Conservation (phyloP, 2,113 vertebrate genomes). For the Ardeotis arabs region DNA sequence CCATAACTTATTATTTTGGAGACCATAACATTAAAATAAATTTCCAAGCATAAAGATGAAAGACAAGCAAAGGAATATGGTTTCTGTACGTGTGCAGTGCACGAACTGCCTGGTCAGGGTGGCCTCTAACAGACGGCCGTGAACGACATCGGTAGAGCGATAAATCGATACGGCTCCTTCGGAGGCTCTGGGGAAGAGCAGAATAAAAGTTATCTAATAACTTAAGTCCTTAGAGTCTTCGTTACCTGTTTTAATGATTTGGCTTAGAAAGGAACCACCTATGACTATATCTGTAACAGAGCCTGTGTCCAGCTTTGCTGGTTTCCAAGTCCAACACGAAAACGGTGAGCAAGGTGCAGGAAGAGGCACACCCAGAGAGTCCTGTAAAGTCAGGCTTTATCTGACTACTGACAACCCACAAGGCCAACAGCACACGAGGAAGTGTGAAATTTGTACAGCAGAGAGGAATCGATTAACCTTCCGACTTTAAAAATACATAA, state of each 20-base stretch:
- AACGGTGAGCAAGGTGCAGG: background rate
- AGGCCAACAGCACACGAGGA: background rate
- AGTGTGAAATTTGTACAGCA: accelerated
- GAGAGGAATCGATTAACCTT: background rate
- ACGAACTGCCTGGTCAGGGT: background rate
- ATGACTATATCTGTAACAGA: background rate
- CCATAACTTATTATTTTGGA: background rate
- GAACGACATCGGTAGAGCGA: background rate
- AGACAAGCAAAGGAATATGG: background rate
- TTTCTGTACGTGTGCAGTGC: background rate
- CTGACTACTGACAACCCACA: background rate
- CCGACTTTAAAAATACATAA: accelerated
- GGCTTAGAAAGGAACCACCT: background rate
- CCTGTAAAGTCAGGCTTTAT: background rate
- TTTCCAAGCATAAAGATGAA: background rate
- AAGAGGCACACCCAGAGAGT: background rate
- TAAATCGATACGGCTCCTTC: background rate
- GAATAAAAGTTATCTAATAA: background rate
- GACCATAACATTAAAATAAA: background rate
- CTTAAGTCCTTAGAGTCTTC: background rate
- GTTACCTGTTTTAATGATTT: background rate
- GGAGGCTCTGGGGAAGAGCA: background rate
- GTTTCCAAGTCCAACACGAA: accelerated
- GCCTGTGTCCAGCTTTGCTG: background rate
- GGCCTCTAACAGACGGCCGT: background rate